Conservation (phyloP, 1,140 invertebrate species). For the Neodiprion fabricii region DNA sequence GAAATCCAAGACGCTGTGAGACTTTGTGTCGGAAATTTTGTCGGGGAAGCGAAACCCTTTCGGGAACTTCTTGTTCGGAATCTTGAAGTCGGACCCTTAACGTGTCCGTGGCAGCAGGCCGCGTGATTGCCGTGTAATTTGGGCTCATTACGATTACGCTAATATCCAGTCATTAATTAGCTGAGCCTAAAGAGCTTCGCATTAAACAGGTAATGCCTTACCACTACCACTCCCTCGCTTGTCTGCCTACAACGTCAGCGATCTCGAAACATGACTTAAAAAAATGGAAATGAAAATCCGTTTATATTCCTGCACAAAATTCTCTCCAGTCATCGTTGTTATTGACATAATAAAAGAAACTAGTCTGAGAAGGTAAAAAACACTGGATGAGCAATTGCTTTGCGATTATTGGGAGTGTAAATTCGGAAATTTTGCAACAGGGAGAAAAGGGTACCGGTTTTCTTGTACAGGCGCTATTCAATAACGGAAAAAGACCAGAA, state of each 20-base stretch:
- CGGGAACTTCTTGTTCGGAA: slow-evolving; percentile 17
- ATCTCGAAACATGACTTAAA: no score
- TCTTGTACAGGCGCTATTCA: no score
- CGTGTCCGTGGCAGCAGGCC: slow-evolving; percentile 43
- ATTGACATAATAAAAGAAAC: no score
- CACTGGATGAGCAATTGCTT: no score
- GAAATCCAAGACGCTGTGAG: no score
- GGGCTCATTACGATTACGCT: slow-evolving; percentile 58
- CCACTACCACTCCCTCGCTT: neutral
- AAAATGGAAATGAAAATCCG: no score
- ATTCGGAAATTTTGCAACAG: no score
- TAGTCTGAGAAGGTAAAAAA: no score
- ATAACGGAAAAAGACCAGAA: neutral
- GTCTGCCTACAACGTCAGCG: neutral
- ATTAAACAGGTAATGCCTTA: slow-evolving; percentile 40
- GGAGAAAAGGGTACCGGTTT: no score
- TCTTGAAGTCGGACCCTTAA: neutral
- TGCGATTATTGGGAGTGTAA: no score
- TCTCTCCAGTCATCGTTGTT: no score
- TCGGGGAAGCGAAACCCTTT: neutral
- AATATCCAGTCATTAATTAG: slow-evolving; percentile 59
- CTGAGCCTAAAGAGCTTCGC: slow-evolving; percentile 51
- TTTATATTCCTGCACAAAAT: no score
- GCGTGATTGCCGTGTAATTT: slow-evolving; percentile 55
- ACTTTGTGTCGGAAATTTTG: neutral